Evolutionary conservation across 1,140 invertebrate genomes (phyloP).

Genomic region (Trichonephila clavipes): DNA sequence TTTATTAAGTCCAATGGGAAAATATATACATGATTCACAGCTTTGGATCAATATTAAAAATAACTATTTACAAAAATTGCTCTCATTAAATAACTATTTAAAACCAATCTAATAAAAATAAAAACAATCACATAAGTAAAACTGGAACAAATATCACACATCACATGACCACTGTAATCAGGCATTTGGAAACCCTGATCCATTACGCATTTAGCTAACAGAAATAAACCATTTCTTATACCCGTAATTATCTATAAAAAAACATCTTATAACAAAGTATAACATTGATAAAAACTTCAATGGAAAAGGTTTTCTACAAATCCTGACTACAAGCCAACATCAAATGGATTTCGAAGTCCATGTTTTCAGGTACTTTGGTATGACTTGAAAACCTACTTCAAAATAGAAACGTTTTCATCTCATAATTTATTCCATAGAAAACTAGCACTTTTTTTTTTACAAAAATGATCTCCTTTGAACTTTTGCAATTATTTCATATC

Average conservation of each 20-base stretch:
- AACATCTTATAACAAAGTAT: not conserved
- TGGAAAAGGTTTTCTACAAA: not conserved
- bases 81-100: constrained; percentile 43
- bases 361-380: constrained; percentile 22
- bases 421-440: not conserved
- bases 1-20: constrained; percentile 9
- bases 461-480: no score
- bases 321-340: constrained; percentile 16
- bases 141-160: constrained; percentile 62
- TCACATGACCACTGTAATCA: not conserved
- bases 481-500: not conserved
- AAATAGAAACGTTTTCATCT: constrained; percentile 6
- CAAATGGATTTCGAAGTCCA: not conserved
- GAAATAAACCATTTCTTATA: constrained; percentile 18
- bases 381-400: constrained; percentile 8
- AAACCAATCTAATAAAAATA: constrained; percentile 58
- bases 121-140: constrained; percentile 49
- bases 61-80: constrained; percentile 54
- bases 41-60: constrained; percentile 23
- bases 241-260: constrained; percentile 41
- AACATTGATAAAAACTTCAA: not conserved
- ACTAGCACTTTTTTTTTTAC: not conserved
- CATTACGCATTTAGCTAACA: not conserved
- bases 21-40: constrained; percentile 17
- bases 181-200: not conserved